Evolutionary conservation across 2,113 vertebrate species (phyloP), one percentile per base, ranked within the genome.

Genomic region (Romanogobio albipinnatus): DNA sequence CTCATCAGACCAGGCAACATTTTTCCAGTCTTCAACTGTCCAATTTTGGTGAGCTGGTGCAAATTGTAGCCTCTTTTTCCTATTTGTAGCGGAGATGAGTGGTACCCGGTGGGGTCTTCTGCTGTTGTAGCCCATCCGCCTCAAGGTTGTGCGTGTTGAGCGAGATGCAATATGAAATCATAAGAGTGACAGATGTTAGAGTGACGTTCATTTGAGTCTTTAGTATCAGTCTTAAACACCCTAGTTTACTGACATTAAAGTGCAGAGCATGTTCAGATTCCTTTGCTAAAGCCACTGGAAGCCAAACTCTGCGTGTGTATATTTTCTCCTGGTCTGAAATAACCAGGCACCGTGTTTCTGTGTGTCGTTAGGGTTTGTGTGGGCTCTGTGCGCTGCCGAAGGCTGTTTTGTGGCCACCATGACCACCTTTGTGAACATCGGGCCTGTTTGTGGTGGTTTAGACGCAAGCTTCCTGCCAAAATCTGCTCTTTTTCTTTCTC

Each of bases 281-380:
- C 76, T 61, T 17, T 9, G 11, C 76, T 24, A 78, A 78, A 80
- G 58, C 53, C 17, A 19, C 53, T 56, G 53, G 53, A 56, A 56
- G 53, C 59, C 39, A 64, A 80, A 80, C 39, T 64, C 43, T 26
- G 24, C 90, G 90, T 88, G 87, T 87, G 71, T 88, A 53, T 90
- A 80, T 91, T 91, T 92, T 91, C 90, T 15, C 89, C 59, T 29
- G 91, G 89, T 93, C 91, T 90, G 91, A 89, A 89, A 84, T 78
- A 77, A 11, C 56, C 29, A 81, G 51, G 43, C 43, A 7, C 14
- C 86, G 71, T 92, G 88, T 93, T 93, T 92, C 90, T 82, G 76
- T 70, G 26, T 6, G 90, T 90, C 88, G 66, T 86, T 86, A 88
- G 5, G 71, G 88, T 10, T 80, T 90, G 89, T 71, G 86, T 80